Conservation (phyloP, 1,140 invertebrate genomes). For the Aethina tumida region DNA sequence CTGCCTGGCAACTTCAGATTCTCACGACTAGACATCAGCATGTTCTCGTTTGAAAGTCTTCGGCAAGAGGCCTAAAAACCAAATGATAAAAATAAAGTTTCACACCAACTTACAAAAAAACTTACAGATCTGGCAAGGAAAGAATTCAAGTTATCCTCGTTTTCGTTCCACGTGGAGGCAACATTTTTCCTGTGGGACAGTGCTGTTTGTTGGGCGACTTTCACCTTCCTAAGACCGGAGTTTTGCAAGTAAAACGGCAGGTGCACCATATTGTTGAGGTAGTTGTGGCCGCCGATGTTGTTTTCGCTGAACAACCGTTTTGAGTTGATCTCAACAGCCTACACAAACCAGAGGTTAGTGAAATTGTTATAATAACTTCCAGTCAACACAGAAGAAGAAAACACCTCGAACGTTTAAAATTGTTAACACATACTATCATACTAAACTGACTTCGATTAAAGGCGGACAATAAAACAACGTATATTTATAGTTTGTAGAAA, state of each 20-base stretch:
- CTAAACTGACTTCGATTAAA: background rate
- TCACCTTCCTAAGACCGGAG: constrained; percentile 81
- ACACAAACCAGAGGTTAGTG: constrained; percentile 12
- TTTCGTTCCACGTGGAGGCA: constrained; percentile 23
- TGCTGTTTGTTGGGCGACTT: constrained; percentile 73
- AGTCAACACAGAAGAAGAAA: background rate
- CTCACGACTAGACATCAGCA: constrained; percentile 67
- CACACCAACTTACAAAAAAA: constrained; percentile 6
- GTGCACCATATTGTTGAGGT: constrained; percentile 92
- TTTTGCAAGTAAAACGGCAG: constrained; percentile 97
- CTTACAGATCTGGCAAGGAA: constrained; percentile 29
- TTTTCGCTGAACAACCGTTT: constrained; percentile 75
- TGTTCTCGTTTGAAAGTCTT: constrained; percentile 67
- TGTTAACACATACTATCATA: no score
- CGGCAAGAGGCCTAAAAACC: constrained; percentile 46
- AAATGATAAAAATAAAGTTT: background rate
- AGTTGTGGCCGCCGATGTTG: constrained; percentile 88
- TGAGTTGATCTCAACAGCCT: constrained; percentile 89
- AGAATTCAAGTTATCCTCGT: constrained; percentile 39
- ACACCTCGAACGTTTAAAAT: background rate
- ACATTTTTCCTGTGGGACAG: constrained; percentile 33
- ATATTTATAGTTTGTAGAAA: background rate
- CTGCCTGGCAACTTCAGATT: constrained; percentile 43
- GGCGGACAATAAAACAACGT: background rate
- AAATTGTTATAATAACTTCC: background rate